Evolutionary conservation across 1,140 invertebrate genomes (phyloP).

Genomic region (Lineus longissimus): DNA sequence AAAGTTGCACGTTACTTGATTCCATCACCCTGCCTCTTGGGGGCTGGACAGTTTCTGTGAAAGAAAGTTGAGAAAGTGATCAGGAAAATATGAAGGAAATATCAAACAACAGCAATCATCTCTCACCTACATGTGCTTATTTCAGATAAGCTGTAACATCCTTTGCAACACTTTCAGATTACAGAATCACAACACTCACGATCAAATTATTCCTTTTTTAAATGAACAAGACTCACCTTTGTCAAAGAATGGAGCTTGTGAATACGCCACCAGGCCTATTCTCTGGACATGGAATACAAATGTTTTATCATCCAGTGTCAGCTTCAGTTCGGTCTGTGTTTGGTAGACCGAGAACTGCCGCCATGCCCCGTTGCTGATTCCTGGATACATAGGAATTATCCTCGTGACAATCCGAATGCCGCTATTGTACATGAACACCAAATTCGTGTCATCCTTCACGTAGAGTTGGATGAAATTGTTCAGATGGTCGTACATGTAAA

Average conservation of each 20-base stretch:
- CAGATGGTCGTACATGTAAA: slow-evolving; percentile 88
- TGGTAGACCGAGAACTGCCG: slow-evolving; percentile 13
- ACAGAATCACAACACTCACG: no score
- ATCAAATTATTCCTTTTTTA: no score
- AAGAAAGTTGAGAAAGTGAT: no score
- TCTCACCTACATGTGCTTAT: no score
- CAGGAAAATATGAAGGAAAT: no score
- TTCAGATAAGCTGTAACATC: no score
- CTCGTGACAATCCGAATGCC: slow-evolving; percentile 75
- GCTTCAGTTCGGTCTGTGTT: slow-evolving; percentile 31
- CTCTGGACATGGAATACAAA: slow-evolving; percentile 64
- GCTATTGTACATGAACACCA: slow-evolving; percentile 81
- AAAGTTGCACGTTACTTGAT: slow-evolving; percentile 81
- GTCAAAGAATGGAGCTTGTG: slow-evolving; percentile 21
- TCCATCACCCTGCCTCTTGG: slow-evolving; percentile 77
- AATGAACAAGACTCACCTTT: slow-evolving; percentile 35
- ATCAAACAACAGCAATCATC: no score
- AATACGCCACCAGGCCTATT: slow-evolving; percentile 25
- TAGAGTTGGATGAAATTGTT: slow-evolving; percentile 92
- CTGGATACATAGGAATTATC: slow-evolving; percentile 63
- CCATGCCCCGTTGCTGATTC: slow-evolving; percentile 42
- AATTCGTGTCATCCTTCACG: slow-evolving; percentile 68
- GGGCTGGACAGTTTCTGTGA: slow-evolving; percentile 77
- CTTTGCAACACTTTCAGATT: no score
- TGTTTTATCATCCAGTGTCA: slow-evolving; percentile 28